Evolutionary conservation across 1,140 invertebrate species (phyloP).

Genomic region (Tetragonula clypearis): DNA sequence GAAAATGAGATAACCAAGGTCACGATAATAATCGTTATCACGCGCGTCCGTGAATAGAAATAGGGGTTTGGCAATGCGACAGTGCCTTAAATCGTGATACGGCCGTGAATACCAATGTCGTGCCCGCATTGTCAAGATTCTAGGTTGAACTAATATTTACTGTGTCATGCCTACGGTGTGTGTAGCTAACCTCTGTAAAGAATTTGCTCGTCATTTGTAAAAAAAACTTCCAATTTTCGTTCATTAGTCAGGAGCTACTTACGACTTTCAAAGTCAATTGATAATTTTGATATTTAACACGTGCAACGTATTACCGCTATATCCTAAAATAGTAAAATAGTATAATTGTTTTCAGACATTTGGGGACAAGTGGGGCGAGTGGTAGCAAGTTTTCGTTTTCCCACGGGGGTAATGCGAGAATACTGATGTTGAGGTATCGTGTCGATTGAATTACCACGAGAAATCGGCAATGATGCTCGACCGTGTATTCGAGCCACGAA

Average conservation of each 20-base stretch:
- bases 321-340: not conserved
- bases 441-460: conserved; percentile 10
- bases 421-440: not conserved
- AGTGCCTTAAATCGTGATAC: not conserved
- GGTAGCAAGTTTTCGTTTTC: not conserved
- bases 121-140: conserved; percentile 31
- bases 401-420: not conserved
- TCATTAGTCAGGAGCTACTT: no score
- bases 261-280: not conserved
- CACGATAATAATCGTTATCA: conserved; percentile 9
- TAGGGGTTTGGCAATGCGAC: conserved; percentile 30
- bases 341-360: not conserved
- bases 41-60: conserved; percentile 33
- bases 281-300: not conserved
- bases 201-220: not conserved
- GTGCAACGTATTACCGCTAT: no score
- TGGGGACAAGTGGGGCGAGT: not conserved
- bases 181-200: not conserved
- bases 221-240: no score
- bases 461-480: not conserved
- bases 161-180: not conserved
- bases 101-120: conserved; percentile 42
- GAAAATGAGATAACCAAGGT: not conserved
- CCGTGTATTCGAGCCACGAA: not conserved
- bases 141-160: not conserved